Conservation (phyloP, 2,888 invertebrate genomes). For the Orchestes rusci region DNA sequence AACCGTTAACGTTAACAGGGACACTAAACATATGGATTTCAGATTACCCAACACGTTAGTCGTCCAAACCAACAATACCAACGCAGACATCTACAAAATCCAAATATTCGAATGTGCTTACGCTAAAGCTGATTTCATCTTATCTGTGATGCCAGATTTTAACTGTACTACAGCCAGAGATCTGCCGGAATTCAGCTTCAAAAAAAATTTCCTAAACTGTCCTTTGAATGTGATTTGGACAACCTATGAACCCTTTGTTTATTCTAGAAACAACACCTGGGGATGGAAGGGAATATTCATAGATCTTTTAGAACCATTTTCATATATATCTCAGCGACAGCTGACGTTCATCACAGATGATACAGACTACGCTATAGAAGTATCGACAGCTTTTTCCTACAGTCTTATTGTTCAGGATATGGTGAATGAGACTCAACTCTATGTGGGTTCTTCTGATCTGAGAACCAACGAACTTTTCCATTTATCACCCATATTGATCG, state of each 20-base stretch:
- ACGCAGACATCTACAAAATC: not conserved
- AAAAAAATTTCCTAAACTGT: not conserved
- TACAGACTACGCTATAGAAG: not conserved
- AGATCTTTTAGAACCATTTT: constrained; percentile 1
- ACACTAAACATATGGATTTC: not conserved
- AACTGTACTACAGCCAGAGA: too few relatives aligned
- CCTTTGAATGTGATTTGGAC: constrained; percentile 1
- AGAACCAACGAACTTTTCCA: not conserved
- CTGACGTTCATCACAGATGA: not conserved
- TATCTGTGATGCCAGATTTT: too few relatives aligned
- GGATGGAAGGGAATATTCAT: constrained; percentile 3
- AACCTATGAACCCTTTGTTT: not conserved
- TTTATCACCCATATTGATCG: not conserved
- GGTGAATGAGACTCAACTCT: constrained; percentile 1
- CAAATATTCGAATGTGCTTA: not conserved
- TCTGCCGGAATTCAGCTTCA: not conserved
- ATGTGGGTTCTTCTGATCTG: not conserved
- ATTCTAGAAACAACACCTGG: not conserved
- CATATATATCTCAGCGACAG: not conserved
- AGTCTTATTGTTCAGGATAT: not conserved
- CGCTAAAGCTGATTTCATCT: too few relatives aligned
- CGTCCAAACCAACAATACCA: not conserved
- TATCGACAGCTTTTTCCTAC: not conserved
- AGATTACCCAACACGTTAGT: not conserved
- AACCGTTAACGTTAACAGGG: too few relatives aligned